Evolutionary conservation across 2,888 invertebrate genomes (phyloP), one percentile per base, ranked within the genome.

Genomic region (Brachyopa scutellaris): DNA sequence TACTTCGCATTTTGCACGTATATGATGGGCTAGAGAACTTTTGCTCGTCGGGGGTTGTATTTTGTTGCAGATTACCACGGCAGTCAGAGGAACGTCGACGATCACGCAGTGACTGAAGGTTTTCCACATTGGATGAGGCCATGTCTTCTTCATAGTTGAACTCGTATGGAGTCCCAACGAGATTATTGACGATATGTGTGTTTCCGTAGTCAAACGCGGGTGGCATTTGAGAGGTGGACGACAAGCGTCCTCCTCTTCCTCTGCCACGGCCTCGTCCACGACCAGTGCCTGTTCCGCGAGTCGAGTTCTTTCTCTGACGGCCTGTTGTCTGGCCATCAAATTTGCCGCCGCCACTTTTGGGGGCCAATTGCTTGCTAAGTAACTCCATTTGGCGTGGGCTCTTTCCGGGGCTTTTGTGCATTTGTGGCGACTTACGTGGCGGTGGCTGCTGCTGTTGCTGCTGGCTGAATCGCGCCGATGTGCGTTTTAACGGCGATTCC

Each of bases 141-240:
- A 95, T 93, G 88, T 97, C 96, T 86, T 97, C 96, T 84, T 96
- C 95, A 84, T 95, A 95, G 88, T 96, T 94, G 84, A 95, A 93
- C 88, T 95, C 97, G 87, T 96, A 97, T 1, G 97, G 97, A 1
- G 97, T 97, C 6, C 97, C 96, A 5, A 94, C 94, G 33, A 96
- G 91, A 88, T 96, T 96, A 88, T 94, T 95, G 84, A 95, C 95
- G 76, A 95, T 95, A 74, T 88, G 88, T 38, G 88, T 87, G 47
- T 88, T 88, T 5, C 88, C 89, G 1, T 95, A 89, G 7, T 89
- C 88, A 0, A 88, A 84, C 83, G 90, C 88, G n/a, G 89, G 86
- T 1, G 89, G 86, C 47, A 89, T 84, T 53, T 88, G 87, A 0
- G 87, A 84, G 47, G 84, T 87, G 0, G 87, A 78, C 0, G 87